phyloP scores from a whole-genome alignment of 2,888 invertebrate genomes.

The Pristionchus entomophagus region DNA sequence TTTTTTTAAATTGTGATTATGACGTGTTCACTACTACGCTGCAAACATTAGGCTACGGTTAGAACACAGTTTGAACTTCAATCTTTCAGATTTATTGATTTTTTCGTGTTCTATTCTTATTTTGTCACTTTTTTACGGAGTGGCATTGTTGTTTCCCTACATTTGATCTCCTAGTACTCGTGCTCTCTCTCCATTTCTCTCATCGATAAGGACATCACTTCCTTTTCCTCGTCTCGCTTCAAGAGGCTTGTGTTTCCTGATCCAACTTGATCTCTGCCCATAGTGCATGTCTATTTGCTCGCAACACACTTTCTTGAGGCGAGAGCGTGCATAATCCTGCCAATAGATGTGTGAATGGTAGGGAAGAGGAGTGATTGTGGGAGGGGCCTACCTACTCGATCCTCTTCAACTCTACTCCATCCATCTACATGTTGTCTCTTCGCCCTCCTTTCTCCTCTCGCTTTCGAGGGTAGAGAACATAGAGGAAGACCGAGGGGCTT shows the following conservation, averaged over 20 bases:
- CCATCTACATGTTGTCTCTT: constrained; percentile 18
- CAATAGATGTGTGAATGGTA: not conserved
- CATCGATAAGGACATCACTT: not conserved
- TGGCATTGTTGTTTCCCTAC: not conserved
- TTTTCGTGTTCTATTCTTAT: not conserved
- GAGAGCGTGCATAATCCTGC: not conserved
- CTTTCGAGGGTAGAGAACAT: constrained; percentile 26
- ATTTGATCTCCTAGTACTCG: not conserved
- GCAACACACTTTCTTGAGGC: not conserved
- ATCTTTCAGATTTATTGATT: not conserved
- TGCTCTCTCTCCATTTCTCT: not conserved
- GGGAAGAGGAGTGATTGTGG: not conserved
- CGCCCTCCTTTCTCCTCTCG: constrained; percentile 30
- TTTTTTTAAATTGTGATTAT: too few species aligned
- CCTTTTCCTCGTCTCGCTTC: not conserved
- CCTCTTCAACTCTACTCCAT: not conserved
- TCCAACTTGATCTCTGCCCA: constrained; percentile 20
- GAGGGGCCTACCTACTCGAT: not conserved
- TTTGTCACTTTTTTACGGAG: not conserved
- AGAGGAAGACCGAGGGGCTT: constrained; percentile 24
- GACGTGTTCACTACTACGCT: too few species aligned
- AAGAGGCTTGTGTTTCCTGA: too few species aligned
- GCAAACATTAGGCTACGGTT: too few species aligned
- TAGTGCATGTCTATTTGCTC: constrained; percentile 15
- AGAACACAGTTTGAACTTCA: too few species aligned